phyloP scores from a whole-genome alignment of 1,140 invertebrate species.

The Drosophila neocordata region DNA sequence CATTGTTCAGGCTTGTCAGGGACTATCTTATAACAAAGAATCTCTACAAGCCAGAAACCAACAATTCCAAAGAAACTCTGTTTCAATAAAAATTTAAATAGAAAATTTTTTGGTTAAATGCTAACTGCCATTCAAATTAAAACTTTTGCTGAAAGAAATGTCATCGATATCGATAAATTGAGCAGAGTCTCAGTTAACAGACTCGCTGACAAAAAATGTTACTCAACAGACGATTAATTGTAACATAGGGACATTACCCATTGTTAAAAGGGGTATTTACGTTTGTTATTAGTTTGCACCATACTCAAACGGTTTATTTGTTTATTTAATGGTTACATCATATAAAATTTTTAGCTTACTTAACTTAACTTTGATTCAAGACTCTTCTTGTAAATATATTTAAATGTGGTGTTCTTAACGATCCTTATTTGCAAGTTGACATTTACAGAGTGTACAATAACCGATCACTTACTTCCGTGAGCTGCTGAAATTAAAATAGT shows the following conservation, averaged over 20 bases:
- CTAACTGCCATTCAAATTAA: neutral
- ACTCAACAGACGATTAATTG: neutral
- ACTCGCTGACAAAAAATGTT: neutral
- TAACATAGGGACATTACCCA: neutral
- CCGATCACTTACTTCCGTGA: neutral
- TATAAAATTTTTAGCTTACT: no score
- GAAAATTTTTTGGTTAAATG: neutral
- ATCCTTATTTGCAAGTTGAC: neutral
- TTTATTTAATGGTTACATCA: no score
- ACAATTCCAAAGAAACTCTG: conserved; percentile 76
- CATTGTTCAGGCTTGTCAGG: conserved; percentile 93
- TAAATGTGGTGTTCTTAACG: no score
- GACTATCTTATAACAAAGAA: conserved; percentile 93
- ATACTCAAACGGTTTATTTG: no score
- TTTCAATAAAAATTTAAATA: neutral
- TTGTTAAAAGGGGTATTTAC: neutral
- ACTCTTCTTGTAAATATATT: no score
- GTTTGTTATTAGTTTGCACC: no score
- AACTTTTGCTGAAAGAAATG: neutral
- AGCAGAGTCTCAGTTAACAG: neutral
- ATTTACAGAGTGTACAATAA: neutral
- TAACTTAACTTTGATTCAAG: no score
- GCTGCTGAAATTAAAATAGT: neutral
- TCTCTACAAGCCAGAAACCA: conserved; percentile 89
- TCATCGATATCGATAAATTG: neutral